A percentile compares a stretch with the other conserved stretches of the same genome.
phyloP scores from a whole-genome alignment of 2,797 vertebrate genomes.

The Lacerta agilis region DNA sequence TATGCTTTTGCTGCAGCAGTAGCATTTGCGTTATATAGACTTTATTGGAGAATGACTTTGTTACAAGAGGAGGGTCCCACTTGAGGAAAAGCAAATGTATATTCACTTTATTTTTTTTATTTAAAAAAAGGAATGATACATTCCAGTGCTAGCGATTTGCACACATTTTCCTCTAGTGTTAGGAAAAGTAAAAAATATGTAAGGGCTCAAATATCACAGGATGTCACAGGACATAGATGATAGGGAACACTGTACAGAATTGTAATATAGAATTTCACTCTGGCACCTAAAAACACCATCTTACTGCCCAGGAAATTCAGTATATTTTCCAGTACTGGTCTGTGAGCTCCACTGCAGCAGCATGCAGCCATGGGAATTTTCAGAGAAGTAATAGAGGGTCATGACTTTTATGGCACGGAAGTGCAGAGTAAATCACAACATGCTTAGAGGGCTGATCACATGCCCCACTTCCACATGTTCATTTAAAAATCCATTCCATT shows the following conservation, averaged over 20 bases:
- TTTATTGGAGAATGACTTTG: neutral
- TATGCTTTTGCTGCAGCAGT: neutral
- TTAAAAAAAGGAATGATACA: neutral
- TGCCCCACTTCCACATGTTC: too few species aligned
- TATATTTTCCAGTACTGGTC: neutral
- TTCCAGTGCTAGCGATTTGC: neutral
- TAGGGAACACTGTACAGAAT: neutral
- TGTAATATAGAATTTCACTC: neutral
- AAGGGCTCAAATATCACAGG: neutral
- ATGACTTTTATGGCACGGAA: neutral
- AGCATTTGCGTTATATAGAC: neutral
- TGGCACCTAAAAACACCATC: neutral
- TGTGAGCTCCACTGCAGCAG: neutral
- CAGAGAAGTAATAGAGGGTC: neutral
- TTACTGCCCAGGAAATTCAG: neutral
- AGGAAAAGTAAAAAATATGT: neutral
- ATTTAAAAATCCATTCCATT: too few species aligned
- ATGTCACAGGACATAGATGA: neutral
- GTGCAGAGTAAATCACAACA: neutral
- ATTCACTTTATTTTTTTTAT: neutral
- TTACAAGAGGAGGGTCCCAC: neutral
- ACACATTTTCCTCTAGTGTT: too few species aligned
- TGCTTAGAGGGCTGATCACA: neutral
- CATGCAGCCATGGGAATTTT: neutral
- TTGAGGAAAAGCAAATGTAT: neutral